phyloP scores from a whole-genome alignment of 2,888 invertebrate species.

The Phaonia tiefii region DNA sequence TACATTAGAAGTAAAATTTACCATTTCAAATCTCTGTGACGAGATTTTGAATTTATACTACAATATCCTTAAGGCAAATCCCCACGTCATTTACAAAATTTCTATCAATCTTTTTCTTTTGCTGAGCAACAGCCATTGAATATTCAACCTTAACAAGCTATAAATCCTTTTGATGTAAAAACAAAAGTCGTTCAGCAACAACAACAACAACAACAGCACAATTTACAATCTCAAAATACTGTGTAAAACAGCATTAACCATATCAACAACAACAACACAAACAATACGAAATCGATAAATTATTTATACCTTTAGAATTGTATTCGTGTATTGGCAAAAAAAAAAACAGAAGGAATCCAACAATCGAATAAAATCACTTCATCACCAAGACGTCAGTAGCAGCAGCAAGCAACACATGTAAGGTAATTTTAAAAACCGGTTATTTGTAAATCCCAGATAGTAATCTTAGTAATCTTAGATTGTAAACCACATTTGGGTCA shows the following conservation, averaged over 20 bases:
- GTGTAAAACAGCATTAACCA: background rate
- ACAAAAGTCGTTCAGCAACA: slow-evolving; percentile 27
- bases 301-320: slow-evolving; percentile 33
- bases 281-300: slow-evolving; percentile 34
- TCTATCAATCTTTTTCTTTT: background rate
- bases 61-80: no score
- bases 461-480: no score
- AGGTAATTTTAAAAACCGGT: no score
- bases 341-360: slow-evolving; percentile 16
- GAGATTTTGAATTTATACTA: no score
- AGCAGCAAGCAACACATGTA: no score
- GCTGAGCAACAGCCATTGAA: slow-evolving; percentile 19
- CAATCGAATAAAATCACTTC: background rate
- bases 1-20: no score
- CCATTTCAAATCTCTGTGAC: no score
- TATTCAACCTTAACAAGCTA: slow-evolving; percentile 35
- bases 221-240: slow-evolving; percentile 3
- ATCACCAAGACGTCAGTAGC: no score
- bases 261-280: background rate
- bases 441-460: no score
- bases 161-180: slow-evolving; percentile 35
- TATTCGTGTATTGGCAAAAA: slow-evolving; percentile 15
- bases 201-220: background rate
- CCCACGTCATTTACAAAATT: background rate
- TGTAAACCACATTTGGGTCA: no score